Conservation (phyloP, 2,888 invertebrate genomes). For the Pterostichus niger region DNA sequence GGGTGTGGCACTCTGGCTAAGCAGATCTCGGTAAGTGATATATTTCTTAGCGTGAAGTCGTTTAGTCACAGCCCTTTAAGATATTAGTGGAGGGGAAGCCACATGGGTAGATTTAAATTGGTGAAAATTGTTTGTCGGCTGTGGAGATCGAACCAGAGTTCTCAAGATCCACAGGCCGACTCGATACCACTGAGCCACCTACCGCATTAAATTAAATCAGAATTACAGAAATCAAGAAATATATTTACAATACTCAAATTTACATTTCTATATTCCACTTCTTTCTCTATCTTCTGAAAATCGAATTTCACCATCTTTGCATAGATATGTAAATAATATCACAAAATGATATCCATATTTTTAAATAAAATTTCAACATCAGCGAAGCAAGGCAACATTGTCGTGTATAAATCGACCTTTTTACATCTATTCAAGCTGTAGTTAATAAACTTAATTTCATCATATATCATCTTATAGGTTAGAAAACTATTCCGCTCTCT, state of each 20-base stretch:
- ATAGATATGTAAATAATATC: conserved; percentile 5
- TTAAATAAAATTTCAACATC: background rate
- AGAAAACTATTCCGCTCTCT: background rate
- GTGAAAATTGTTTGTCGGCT: too few species aligned
- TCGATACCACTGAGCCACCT: too few species aligned
- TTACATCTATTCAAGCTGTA: background rate
- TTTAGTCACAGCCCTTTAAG: too few species aligned
- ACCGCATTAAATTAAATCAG: background rate
- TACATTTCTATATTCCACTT: background rate
- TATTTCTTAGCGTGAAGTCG: too few species aligned
- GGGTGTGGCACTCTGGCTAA: too few species aligned
- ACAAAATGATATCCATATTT: background rate
- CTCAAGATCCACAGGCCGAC: too few species aligned
- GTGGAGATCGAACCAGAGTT: too few species aligned
- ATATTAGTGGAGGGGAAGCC: too few species aligned
- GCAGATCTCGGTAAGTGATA: too few species aligned
- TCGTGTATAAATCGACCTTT: background rate
- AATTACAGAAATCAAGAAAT: background rate
- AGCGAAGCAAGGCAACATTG: background rate
- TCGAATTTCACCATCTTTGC: background rate
- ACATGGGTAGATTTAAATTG: too few species aligned
- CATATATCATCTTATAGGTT: background rate
- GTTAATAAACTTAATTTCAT: too few species aligned
- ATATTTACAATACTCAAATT: background rate
- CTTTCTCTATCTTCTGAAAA: background rate